Conservation (phyloP, 2,113 vertebrate species). For the Saguinus imperator region DNA sequence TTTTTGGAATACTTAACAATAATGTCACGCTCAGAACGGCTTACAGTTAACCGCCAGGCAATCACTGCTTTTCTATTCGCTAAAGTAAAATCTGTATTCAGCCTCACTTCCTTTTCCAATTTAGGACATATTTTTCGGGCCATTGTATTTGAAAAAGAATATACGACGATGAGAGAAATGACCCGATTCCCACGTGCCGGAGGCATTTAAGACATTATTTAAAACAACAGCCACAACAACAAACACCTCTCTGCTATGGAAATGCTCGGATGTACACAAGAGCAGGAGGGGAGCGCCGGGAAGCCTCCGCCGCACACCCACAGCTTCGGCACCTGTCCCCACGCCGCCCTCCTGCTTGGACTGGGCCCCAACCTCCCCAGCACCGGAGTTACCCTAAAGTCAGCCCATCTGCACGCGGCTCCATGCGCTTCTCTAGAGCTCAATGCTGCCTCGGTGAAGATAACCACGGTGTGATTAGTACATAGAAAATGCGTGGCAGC, state of each 20-base stretch:
- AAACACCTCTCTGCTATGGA: background rate
- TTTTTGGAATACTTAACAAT: background rate
- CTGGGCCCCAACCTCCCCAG: rapidly evolving
- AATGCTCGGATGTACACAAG: rapidly evolving
- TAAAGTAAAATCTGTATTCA: slow-evolving; percentile 24
- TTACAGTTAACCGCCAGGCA: background rate
- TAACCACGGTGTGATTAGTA: background rate
- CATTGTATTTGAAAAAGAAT: slow-evolving; percentile 12
- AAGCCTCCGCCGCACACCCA: too few species aligned
- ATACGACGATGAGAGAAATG: slow-evolving; percentile 5
- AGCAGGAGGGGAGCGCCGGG: rapidly evolving
- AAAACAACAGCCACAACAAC: background rate
- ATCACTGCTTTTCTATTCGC: slow-evolving; percentile 1
- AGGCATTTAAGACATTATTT: background rate
- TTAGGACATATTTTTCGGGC: slow-evolving; percentile 14
- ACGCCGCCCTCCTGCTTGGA: background rate
- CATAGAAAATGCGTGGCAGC: too few species aligned
- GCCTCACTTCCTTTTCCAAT: slow-evolving; percentile 7
- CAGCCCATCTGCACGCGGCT: background rate
- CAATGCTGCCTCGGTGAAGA: background rate
- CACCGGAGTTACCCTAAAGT: background rate
- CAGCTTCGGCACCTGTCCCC: rapidly evolving
- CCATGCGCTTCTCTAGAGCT: rapidly evolving
- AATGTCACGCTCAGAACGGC: background rate
- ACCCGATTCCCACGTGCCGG: background rate